Evolutionary conservation across 2,113 vertebrate species (phyloP).

Genomic region (Butorides virescens): DNA sequence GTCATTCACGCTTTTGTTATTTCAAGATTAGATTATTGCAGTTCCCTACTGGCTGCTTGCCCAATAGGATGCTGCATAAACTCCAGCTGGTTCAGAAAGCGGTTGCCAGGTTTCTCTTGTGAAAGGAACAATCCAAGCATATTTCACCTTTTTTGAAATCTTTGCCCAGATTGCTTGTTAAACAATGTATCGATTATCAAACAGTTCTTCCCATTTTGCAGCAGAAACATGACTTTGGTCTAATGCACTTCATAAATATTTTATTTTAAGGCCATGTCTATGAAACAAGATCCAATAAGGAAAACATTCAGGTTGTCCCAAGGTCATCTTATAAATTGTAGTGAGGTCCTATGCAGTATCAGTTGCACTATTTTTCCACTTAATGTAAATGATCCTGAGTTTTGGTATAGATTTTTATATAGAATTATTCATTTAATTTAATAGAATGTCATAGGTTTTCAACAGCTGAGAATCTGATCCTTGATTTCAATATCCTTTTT

Average conservation of each 20-base stretch:
- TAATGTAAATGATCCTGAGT: background rate
- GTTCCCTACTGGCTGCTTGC: background rate
- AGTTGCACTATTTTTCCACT: background rate
- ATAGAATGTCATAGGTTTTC: background rate
- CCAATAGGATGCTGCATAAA: background rate
- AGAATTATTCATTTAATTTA: background rate
- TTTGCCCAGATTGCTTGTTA: background rate
- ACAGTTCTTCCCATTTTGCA: background rate
- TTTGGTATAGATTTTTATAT: background rate
- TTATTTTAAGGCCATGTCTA: background rate
- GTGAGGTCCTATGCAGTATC: background rate
- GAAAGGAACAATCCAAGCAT: constrained; percentile 12
- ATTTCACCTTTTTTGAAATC: constrained; percentile 11
- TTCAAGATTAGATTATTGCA: constrained; percentile 48
- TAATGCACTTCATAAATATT: background rate
- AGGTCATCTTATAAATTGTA: background rate
- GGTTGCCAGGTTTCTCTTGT: background rate
- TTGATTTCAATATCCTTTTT: background rate
- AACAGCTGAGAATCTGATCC: background rate
- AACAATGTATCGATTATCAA: background rate
- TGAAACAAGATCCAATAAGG: background rate
- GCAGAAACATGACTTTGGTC: background rate
- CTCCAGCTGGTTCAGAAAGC: background rate
- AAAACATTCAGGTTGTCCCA: background rate
- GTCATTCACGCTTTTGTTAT: constrained; percentile 54